phyloP scores from a whole-genome alignment of 2,888 invertebrate species.

The Teinopalpus imperialis region DNA sequence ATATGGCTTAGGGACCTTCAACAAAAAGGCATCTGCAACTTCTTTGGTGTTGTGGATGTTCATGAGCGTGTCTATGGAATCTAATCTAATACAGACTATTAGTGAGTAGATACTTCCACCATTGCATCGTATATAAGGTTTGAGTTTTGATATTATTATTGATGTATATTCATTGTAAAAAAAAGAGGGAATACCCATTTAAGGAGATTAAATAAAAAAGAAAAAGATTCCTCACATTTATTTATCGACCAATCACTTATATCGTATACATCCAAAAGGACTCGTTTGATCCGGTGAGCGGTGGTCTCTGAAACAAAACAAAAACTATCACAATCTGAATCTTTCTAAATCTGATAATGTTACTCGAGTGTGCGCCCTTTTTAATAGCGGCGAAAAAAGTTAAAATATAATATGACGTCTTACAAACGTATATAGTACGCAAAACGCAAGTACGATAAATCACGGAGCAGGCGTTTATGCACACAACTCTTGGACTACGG shows the following conservation, averaged over 20 bases:
- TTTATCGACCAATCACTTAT: background rate
- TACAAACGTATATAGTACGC: slow-evolving; percentile 59
- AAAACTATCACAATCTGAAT: slow-evolving; percentile 42
- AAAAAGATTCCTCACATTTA: too few species aligned
- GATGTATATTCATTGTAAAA: too few species aligned
- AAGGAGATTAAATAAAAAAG: slow-evolving; percentile 1
- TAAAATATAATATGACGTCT: slow-evolving; percentile 52
- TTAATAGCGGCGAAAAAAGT: slow-evolving; percentile 47
- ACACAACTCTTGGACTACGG: slow-evolving; percentile 68
- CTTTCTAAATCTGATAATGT: slow-evolving; percentile 45
- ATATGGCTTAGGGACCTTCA: too few species aligned
- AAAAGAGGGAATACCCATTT: background rate
- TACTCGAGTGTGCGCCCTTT: slow-evolving; percentile 33
- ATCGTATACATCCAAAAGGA: background rate
- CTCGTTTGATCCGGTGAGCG: slow-evolving; percentile 19
- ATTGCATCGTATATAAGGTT: too few species aligned
- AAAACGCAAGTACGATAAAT: slow-evolving; percentile 67
- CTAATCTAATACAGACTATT: too few species aligned
- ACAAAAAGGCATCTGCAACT: too few species aligned
- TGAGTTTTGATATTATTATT: too few species aligned
- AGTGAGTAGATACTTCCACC: too few species aligned
- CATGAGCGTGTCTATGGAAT: too few species aligned
- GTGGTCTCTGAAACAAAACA: slow-evolving; percentile 39
- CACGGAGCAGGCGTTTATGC: slow-evolving; percentile 68
- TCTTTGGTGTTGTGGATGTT: too few species aligned